Conservation (phyloP, 2,113 vertebrate genomes). For the Semnopithecus entellus region DNA sequence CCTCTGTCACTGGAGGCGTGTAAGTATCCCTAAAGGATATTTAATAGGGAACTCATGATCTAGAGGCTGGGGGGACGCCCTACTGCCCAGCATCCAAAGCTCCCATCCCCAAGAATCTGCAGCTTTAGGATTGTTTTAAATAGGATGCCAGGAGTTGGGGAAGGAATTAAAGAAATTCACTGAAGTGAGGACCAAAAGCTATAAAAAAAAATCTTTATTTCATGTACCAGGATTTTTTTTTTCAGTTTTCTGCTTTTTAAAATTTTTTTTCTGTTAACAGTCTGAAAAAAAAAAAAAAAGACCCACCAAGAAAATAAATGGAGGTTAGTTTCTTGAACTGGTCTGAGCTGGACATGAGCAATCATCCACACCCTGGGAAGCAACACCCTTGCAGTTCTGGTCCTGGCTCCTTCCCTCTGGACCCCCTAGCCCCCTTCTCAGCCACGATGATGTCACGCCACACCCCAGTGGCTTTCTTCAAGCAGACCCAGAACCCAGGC, state of each 20-base stretch:
- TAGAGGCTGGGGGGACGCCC: not conserved
- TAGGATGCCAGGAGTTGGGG: not conserved
- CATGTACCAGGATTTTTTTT: conserved; percentile 89
- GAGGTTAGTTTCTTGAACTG: conserved; percentile 85
- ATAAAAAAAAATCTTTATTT: conserved; percentile 89
- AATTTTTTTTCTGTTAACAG: conserved; percentile 89
- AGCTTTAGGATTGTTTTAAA: not conserved
- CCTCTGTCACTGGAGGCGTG: not conserved
- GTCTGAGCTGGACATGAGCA: conserved; percentile 82
- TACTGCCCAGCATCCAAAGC: not conserved
- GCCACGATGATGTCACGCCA: conserved; percentile 26
- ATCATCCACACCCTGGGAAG: conserved; percentile 79
- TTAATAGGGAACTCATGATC: not conserved
- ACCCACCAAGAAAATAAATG: conserved; percentile 85
- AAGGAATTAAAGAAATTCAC: conserved; percentile 73
- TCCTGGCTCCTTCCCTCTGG: not conserved
- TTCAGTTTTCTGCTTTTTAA: conserved; percentile 87
- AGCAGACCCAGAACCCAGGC: conserved; percentile 67
- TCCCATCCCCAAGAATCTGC: not conserved
- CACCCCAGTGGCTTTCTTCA: not conserved
- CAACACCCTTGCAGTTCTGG: conserved; percentile 55
- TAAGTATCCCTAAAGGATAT: not conserved
- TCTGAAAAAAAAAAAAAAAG: conserved; percentile 85
- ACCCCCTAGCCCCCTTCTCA: conserved; percentile 27
- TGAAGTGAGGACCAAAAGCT: conserved; percentile 77